These are phyloP conservation scores for Hyles euphorbiae DNA, from an alignment of 1,140 invertebrate genomes.

Conservation along the genomic window DNA sequence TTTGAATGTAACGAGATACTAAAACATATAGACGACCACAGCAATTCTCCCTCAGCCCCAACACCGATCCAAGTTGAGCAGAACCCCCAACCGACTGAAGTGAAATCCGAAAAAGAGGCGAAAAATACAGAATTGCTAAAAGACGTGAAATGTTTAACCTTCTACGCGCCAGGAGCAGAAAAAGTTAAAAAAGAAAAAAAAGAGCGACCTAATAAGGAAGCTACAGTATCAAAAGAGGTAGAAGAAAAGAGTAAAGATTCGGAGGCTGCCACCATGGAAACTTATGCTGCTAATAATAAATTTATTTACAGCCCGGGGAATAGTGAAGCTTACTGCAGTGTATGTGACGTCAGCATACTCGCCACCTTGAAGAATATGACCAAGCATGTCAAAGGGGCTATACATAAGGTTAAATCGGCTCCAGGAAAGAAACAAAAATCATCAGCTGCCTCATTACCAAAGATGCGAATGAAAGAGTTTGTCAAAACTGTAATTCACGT, in stretches of 20 bases:
- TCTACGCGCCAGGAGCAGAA: too few species aligned
- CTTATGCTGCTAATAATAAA: conserved; percentile 28
- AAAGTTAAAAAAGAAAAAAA: too few species aligned
- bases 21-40: conserved; percentile 20
- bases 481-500: not conserved
- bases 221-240: too few species aligned
- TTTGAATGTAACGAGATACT: conserved; percentile 15
- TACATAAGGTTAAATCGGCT: conserved; percentile 18
- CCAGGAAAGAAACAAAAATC: too few species aligned
- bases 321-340: conserved; percentile 21
- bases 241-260: not conserved
- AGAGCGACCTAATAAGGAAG: too few species aligned
- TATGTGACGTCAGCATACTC: conserved; percentile 25
- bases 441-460: too few species aligned
- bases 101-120: too few species aligned
- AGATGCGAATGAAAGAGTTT: not conserved
- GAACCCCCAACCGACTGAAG: too few species aligned
- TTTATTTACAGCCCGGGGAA: conserved; percentile 20
- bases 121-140: too few species aligned
- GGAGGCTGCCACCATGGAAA: not conserved
- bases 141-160: too few species aligned
- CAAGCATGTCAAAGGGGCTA: conserved; percentile 24
- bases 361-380: conserved; percentile 26
- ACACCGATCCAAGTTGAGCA: too few species aligned
- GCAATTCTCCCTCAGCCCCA: not conserved